Conservation (phyloP, 2,797 vertebrate genomes). For the Eutrigla gurnardus region DNA sequence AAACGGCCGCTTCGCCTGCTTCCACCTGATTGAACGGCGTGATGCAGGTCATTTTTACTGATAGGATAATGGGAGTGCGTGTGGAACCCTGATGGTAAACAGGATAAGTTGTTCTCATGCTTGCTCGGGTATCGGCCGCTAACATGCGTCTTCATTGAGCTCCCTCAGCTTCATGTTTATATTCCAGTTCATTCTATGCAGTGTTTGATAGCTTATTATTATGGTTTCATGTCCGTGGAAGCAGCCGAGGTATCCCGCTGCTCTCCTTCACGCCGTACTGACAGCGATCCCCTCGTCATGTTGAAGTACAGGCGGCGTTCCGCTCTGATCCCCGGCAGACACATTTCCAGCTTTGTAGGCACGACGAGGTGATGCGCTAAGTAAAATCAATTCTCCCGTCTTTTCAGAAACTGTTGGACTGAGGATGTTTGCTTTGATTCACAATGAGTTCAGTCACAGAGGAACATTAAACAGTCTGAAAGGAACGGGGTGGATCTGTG, state of each 20-base stretch:
- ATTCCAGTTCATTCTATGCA: not conserved
- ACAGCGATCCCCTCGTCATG: constrained; percentile 25
- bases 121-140: not conserved
- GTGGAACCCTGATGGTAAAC: constrained; percentile 1
- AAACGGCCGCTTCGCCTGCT: not conserved
- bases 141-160: not conserved
- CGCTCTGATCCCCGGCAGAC: constrained; percentile 27
- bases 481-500: too few species aligned
- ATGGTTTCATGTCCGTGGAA: constrained; percentile 12
- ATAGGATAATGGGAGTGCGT: not conserved
- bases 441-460: not conserved
- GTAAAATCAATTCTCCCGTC: constrained; percentile 35
- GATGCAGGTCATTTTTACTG: not conserved
- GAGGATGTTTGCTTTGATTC: constrained; percentile 29
- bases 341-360: constrained; percentile 32
- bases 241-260: constrained; percentile 29
- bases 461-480: not conserved
- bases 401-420: constrained; percentile 20
- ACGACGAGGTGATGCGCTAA: constrained; percentile 27
- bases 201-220: constrained; percentile 33
- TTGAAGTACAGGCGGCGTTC: constrained; percentile 31
- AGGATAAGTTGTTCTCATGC: not conserved
- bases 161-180: not conserved
- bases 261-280: constrained; percentile 18
- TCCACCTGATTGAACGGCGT: not conserved